phyloP scores from a whole-genome alignment of 2,797 vertebrate species.

The Micromesistius poutassou region DNA sequence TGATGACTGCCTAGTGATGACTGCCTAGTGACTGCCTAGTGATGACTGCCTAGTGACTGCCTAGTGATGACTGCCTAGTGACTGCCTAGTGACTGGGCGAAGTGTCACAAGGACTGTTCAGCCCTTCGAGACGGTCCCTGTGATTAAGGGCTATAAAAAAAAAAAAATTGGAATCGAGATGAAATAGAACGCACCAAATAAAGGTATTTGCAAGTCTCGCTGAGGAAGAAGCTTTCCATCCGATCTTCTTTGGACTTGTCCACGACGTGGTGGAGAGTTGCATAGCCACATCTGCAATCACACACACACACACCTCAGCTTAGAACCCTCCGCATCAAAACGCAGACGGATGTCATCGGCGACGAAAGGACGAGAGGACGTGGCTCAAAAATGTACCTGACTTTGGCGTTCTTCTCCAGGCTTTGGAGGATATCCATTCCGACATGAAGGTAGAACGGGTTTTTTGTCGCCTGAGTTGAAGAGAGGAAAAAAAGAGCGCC shows the following conservation, averaged over 20 bases:
- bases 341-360: background rate
- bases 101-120: no score
- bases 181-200: constrained; percentile 78
- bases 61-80: background rate
- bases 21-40: no score
- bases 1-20: no score
- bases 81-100: no score
- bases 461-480: constrained; percentile 88
- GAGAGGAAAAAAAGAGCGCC: constrained; percentile 11
- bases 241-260: constrained; percentile 98
- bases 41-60: background rate
- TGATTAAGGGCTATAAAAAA: no score
- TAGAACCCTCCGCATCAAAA: background rate
- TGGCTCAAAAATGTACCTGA: constrained; percentile 75
- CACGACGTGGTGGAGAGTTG: constrained; percentile 94
- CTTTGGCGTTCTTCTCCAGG: constrained; percentile 95
- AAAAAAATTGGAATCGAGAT: no score
- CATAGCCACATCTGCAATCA: constrained; percentile 88
- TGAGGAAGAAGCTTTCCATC: constrained; percentile 99
- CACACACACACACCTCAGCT: background rate
- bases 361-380: background rate
- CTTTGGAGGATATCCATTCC: constrained; percentile 99
- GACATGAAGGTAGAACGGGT: constrained; percentile 98
- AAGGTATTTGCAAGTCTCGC: constrained; percentile 98
- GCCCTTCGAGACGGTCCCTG: no score